phyloP scores from a whole-genome alignment of 2,888 invertebrate species.

The Odontomyia ornata region DNA sequence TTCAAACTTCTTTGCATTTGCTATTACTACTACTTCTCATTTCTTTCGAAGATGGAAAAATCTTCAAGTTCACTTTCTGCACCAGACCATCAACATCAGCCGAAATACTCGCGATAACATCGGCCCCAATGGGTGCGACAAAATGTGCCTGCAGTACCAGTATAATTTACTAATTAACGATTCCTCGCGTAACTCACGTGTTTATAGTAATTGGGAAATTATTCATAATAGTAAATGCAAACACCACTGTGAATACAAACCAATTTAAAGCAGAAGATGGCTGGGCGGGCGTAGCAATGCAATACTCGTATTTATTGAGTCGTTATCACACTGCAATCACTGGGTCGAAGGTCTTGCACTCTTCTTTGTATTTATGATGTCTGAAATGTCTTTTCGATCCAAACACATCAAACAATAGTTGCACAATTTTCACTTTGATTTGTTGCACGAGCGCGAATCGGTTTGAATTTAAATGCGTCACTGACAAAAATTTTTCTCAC shows the following conservation, averaged over 20 bases:
- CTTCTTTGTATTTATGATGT: background rate
- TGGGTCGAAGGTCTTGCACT: constrained; percentile 17
- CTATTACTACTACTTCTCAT: background rate
- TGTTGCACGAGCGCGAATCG: background rate
- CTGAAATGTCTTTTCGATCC: no score
- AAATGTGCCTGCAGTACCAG: no score
- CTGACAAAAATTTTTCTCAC: no score
- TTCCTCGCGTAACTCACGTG: constrained; percentile 11
- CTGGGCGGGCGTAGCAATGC: background rate
- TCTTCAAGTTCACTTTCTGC: background rate
- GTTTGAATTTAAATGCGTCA: no score
- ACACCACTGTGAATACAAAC: background rate
- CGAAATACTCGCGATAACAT: no score
- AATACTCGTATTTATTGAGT: no score
- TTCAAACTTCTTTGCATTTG: background rate
- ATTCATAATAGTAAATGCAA: constrained; percentile 5
- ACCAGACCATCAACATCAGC: no score
- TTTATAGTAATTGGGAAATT: background rate
- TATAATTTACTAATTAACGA: background rate
- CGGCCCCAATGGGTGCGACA: no score
- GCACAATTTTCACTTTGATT: constrained; percentile 10
- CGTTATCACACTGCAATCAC: background rate
- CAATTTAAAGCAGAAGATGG: background rate
- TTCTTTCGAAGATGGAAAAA: background rate
- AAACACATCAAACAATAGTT: background rate